Evolutionary conservation across 2,797 vertebrate species (phyloP).

Genomic region (Xenentodon cancila): DNA sequence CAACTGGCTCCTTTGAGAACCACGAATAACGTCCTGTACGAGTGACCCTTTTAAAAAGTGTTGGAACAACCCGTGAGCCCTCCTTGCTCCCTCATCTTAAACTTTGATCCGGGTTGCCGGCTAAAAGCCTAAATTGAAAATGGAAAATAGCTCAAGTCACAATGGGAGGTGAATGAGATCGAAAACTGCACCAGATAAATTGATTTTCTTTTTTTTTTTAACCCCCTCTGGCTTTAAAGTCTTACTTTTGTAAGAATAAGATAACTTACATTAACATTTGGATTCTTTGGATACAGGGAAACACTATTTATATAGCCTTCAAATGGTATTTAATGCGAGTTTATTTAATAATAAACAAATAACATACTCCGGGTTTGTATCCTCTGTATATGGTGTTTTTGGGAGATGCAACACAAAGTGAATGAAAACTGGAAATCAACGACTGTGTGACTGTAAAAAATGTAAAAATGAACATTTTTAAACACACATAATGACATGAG

Average conservation of each 20-base stretch:
- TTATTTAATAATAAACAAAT: constrained; percentile 40
- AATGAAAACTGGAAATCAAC: constrained; percentile 7
- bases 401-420: constrained; percentile 32
- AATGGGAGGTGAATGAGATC: neutral
- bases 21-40: too few species aligned
- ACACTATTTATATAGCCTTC: constrained; percentile 25
- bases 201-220: neutral
- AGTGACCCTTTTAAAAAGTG: too few species aligned
- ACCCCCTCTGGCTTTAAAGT: constrained; percentile 6
- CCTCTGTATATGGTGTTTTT: constrained; percentile 36
- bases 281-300: constrained; percentile 14
- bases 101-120: constrained; percentile 5
- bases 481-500: constrained; percentile 3
- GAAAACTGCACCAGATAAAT: constrained; percentile 19
- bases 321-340: constrained; percentile 24
- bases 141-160: constrained; percentile 25
- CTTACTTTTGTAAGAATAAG: constrained; percentile 11
- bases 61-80: constrained; percentile 29
- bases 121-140: constrained; percentile 27
- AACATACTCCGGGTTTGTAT: constrained; percentile 16
- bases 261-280: constrained; percentile 6
- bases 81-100: constrained; percentile 1
- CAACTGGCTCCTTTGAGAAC: too few species aligned
- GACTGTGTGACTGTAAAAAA: constrained; percentile 2
- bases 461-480: constrained; percentile 30